Evolutionary conservation across 2,113 vertebrate genomes (phyloP), one percentile per base, ranked within the genome.

Genomic region (Holacanthus passer): DNA sequence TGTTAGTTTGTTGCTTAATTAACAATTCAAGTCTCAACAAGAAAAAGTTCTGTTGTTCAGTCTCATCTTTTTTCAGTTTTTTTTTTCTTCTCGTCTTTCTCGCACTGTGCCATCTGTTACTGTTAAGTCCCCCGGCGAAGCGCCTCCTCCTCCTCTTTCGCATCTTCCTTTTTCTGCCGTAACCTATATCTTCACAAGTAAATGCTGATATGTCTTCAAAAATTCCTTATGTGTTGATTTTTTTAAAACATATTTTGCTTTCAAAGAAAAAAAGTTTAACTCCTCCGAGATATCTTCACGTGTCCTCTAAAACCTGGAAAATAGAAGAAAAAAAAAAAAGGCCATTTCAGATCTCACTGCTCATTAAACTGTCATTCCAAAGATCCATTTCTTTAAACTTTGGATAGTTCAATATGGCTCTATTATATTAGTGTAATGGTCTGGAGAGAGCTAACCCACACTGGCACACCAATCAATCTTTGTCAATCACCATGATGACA

Each of bases 141-240:
- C 65, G 81, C 81, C 73, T 79, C 77, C 86, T 50, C 45, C 45
- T 47, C 45, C 45, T 85, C 65, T 55, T 87, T 73, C 68, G 56
- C 73, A 58, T 87, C 86, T 88, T 83, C 85, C 75, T 69, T 85
- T 63, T 72, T 82, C 85, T 77, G 76, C 83, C 56, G 39, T 85
- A 88, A 82, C 80, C 84, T 87, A 93, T 85, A 56, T 93, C 94
- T 93, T 93, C 90, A 41, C 91, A 95, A 92, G 93, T 94, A 94
- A 95, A 95, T 94, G 93, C 93, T 95, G 95, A 96, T 96, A 96
- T 96, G 95, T 96, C 93, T 96, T 93, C 93, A 91, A 91, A 94
- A 94, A 94, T 90, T 90, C 92, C 87, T 80, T 92, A 93, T 78
- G 83, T 90, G 86, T 92, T 93, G 88, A 85, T 93, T 94, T 91